These are phyloP conservation scores for Callyntrura guangdongensis DNA, from an alignment of 2,888 invertebrate genomes.

Conservation along the genomic window DNA sequence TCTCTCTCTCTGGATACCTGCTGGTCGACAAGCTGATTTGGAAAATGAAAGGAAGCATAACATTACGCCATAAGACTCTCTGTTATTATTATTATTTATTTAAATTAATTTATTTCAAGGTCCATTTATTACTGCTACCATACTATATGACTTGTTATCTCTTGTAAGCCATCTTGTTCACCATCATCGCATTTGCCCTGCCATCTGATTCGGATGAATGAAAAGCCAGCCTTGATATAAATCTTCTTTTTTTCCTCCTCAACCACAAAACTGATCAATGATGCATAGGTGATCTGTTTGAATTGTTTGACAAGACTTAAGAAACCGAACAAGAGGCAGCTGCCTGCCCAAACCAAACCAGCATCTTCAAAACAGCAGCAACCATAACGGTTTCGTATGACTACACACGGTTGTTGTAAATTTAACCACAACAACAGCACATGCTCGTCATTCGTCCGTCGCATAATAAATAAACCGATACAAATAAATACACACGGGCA, in stretches of 20 bases:
- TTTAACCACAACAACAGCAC: background rate
- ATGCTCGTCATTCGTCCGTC: no score
- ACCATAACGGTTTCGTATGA: constrained; percentile 13
- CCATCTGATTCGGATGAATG: constrained; percentile 32
- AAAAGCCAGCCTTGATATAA: background rate
- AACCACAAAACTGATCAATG: no score
- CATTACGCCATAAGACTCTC: background rate
- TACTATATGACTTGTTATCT: background rate
- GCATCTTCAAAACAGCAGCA: background rate
- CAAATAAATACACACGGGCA: background rate
- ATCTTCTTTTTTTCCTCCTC: background rate
- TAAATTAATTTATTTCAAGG: constrained; percentile 24
- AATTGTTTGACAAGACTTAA: background rate
- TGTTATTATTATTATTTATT: constrained; percentile 15
- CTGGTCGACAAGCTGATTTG: background rate
- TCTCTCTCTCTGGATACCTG: constrained; percentile 23
- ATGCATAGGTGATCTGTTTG: constrained; percentile 13
- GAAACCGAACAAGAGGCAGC: constrained; percentile 64
- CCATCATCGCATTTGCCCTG: background rate
- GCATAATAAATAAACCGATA: background rate
- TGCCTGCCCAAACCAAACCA: constrained; percentile 72
- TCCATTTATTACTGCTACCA: background rate
- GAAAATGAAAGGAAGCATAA: constrained; percentile 3
- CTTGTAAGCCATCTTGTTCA: constrained; percentile 39
- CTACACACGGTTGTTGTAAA: background rate